A percentile compares a stretch with the other conserved stretches of the same genome.
These are phyloP conservation scores for Stegostoma tigrinum DNA, from an alignment of 2,113 vertebrate species.

Conservation along the genomic window DNA sequence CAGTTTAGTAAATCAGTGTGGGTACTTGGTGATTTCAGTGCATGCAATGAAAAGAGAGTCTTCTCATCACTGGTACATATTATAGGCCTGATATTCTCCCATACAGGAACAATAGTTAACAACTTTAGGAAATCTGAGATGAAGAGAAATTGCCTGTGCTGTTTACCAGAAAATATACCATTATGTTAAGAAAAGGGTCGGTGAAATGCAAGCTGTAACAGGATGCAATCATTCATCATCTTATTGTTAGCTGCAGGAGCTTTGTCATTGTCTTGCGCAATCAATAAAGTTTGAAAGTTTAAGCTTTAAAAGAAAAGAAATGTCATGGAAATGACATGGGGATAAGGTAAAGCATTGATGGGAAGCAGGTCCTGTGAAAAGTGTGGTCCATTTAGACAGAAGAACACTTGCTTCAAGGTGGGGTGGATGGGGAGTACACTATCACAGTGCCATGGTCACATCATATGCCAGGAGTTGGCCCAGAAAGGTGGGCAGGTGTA, in stretches of 20 bases:
- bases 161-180: constrained; percentile 86
- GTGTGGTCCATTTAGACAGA: too few species aligned
- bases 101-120: constrained; percentile 23
- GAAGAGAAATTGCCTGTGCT: constrained; percentile 73
- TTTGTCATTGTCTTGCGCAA: constrained; percentile 65
- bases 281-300: constrained; percentile 27
- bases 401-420: too few species aligned
- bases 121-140: constrained; percentile 33
- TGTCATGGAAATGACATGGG: too few species aligned
- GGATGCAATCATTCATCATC: constrained; percentile 46
- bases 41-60: constrained; percentile 18
- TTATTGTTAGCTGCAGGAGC: constrained; percentile 13
- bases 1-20: too few species aligned
- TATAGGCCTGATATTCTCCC: constrained; percentile 34
- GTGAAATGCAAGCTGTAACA: constrained; percentile 75
- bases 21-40: background rate
- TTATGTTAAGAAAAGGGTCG: constrained; percentile 88
- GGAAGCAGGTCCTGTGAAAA: too few species aligned
- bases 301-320: background rate
- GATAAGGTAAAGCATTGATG: too few species aligned
- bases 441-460: too few species aligned
- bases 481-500: too few species aligned
- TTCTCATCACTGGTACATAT: constrained; percentile 35
- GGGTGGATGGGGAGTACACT: too few species aligned
- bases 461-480: too few species aligned